Base-by-base conservation (phyloP, 1,140 invertebrate species). In the Ceratina calcarata region DNA sequence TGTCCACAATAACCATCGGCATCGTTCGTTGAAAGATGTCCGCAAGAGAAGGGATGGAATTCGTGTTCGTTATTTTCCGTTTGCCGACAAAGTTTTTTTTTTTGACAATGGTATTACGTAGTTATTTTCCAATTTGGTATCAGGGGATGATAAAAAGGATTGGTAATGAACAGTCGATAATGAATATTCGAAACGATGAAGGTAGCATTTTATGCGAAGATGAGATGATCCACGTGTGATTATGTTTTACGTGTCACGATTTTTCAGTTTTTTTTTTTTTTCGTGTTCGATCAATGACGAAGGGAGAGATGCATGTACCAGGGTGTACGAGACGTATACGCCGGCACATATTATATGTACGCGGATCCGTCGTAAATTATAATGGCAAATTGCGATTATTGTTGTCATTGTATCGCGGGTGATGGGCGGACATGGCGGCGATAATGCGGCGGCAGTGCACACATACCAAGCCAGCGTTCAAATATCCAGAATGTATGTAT, bases 361-460 rank as follows among this genome's bases (percentile, higher is more conserved):
- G 73, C 81, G 71, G 74, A 61, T 60, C 69, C 71, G 67, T 73
- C 37, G 65, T 62, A 64, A 66, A 55, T 69, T 20, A 15, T 8
- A 32, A 1, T 18, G 22, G 24, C 27, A 55, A 69, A 69, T 55
- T 45, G 64, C 57, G 37, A 75, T 65, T 73, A 57, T 75, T 75
- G 83, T 82, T 72, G 79, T 81, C 80, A 80, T 86, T 78, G 45
- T 83, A 79, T 62, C 58, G 78, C 57, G 84, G 60, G 83, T 85
- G 82, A 87, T 83, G 80, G 71, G 76, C 85, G 80, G 83, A 78
- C 79, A 91, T 88, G 89, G 87, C 81, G 70, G 67, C 68, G 88
- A 89, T 90, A 88, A 90, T 91, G 89, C 88, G 83, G 79, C 87
- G 82, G 86, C 84, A 83, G 88, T 91, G 88, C 89, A 91, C 85